Conservation (phyloP, 2,888 invertebrate genomes). For the Caenorhabditis panamensis region DNA sequence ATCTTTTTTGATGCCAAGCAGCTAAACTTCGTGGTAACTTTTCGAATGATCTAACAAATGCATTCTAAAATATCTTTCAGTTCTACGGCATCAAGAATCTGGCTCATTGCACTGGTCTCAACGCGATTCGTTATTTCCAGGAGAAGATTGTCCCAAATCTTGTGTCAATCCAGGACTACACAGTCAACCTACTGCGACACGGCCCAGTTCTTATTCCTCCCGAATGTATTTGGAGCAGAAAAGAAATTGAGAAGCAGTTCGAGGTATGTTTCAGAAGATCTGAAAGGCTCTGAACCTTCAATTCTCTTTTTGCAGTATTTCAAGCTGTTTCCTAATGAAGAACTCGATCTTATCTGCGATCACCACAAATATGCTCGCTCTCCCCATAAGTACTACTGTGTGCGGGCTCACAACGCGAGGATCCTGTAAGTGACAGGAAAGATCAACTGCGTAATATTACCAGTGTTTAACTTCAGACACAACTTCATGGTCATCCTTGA, state of each 20-base stretch:
- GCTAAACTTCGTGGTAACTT: slow-evolving; percentile 24
- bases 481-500: too few relatives aligned
- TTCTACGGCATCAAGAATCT: slow-evolving; percentile 20
- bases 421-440: slow-evolving; percentile 1
- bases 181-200: neutral
- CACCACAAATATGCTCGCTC: neutral
- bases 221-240: neutral
- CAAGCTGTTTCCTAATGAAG: neutral
- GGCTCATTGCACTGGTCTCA: slow-evolving; percentile 3
- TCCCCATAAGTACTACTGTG: slow-evolving; percentile 4
- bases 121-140: neutral
- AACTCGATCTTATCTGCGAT: neutral
- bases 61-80: neutral
- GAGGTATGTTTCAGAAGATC: neutral
- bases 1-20: slow-evolving; percentile 16
- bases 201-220: neutral
- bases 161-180: slow-evolving; percentile 29
- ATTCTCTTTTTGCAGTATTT: neutral
- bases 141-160: neutral
- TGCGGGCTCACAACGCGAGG: slow-evolving; percentile 12
- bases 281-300: neutral
- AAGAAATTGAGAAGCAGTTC: neutral
- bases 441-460: neutral
- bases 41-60: neutral
- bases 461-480: slow-evolving; percentile 17